Conservation (phyloP, 2,113 vertebrate genomes). For the Corythornis madagascariensis region DNA sequence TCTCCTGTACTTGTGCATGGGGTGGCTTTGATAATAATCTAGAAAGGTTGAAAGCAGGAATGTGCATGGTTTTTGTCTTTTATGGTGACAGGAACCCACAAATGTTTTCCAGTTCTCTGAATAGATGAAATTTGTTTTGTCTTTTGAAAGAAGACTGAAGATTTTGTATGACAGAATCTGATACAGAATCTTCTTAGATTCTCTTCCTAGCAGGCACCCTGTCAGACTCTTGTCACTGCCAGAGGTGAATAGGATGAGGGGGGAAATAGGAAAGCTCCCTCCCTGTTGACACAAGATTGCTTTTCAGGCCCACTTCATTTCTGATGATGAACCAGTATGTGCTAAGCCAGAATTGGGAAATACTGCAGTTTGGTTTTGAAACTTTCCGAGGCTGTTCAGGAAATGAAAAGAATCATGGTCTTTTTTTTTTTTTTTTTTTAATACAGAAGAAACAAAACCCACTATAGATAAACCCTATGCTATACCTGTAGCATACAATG, state of each 20-base stretch:
- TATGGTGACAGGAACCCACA: constrained; percentile 29
- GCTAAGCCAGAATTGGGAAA: not conserved
- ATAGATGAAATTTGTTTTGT: constrained; percentile 40
- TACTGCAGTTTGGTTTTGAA: not conserved
- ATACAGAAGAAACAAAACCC: not conserved
- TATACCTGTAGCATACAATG: not conserved
- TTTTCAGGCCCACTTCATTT: constrained; percentile 14
- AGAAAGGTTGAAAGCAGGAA: not conserved
- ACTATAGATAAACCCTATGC: not conserved
- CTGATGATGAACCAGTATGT: not conserved
- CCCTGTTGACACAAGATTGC: constrained; percentile 1
- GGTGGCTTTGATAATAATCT: not conserved
- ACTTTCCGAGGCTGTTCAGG: not conserved
- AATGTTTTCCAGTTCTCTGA: constrained; percentile 44
- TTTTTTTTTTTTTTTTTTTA: not conserved
- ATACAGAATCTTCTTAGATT: constrained; percentile 44
- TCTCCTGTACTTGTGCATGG: not conserved
- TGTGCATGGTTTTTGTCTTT: not conserved
- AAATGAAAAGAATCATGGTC: not conserved
- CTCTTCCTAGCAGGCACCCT: constrained; percentile 30
- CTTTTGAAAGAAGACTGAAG: constrained; percentile 52
- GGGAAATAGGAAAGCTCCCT: constrained; percentile 5
- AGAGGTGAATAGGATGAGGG: not conserved
- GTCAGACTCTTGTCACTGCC: constrained; percentile 35
- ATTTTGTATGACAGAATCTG: constrained; percentile 45